These are phyloP conservation scores for Digitonthophagus gazella DNA, from an alignment of 2,888 invertebrate genomes.

Conservation along the genomic window DNA sequence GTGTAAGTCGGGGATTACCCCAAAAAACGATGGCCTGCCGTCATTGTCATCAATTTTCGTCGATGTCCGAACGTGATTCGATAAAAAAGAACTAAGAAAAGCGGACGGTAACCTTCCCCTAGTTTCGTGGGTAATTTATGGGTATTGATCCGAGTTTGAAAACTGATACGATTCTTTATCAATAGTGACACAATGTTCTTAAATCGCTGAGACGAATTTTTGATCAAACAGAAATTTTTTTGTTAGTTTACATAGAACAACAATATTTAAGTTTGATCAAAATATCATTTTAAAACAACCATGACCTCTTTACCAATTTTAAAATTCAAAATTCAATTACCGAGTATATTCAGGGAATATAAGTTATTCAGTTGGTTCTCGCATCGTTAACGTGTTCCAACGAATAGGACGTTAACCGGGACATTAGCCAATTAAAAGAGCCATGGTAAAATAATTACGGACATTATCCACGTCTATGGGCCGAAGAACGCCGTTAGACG, in stretches of 20 bases:
- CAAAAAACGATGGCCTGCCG: slow-evolving; percentile 26
- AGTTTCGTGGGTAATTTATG: neutral
- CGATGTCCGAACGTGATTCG: slow-evolving; percentile 31
- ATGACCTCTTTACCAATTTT: too few species aligned
- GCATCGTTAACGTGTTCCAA: neutral
- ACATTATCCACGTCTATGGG: neutral
- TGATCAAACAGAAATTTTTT: too few species aligned
- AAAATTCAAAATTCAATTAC: neutral
- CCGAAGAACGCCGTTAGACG: neutral
- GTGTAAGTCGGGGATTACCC: slow-evolving; percentile 36
- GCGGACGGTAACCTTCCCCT: neutral
- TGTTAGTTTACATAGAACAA: too few species aligned
- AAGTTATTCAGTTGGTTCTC: neutral
- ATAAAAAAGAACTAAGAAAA: slow-evolving; percentile 1
- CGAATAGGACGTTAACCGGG: neutral
- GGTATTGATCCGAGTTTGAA: neutral
- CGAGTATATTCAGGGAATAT: neutral
- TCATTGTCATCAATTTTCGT: slow-evolving; percentile 37
- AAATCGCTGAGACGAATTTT: too few species aligned
- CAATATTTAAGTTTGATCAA: too few species aligned
- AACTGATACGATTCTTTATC: neutral
- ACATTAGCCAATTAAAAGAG: neutral
- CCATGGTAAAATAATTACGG: neutral
- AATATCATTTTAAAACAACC: too few species aligned
- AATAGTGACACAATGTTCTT: neutral